Conservation (phyloP, 2,797 vertebrate species). For the Pangasius sanitwongsei region DNA sequence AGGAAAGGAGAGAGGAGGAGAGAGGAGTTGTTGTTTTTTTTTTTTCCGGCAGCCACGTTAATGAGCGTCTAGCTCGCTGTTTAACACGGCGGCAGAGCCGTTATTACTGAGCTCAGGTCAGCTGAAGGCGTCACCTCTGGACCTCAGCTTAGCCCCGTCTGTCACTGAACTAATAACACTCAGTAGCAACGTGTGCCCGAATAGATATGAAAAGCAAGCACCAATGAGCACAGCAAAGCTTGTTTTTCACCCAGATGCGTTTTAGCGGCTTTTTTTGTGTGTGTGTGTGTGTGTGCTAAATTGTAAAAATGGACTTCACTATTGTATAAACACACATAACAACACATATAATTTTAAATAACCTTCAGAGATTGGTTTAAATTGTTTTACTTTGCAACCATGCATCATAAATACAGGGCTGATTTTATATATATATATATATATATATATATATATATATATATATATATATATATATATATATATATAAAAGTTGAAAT, state of each 20-base stretch:
- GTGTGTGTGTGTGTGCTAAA: neutral
- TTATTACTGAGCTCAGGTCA: slow-evolving; percentile 63
- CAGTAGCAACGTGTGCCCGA: slow-evolving; percentile 53
- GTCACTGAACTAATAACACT: slow-evolving; percentile 66
- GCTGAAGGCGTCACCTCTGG: slow-evolving; percentile 58
- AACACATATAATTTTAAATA: neutral
- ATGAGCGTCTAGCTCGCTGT: slow-evolving; percentile 53
- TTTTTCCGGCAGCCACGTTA: slow-evolving; percentile 35
- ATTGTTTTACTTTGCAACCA: neutral
- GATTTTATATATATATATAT: too few species aligned
- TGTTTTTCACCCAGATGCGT: neutral
- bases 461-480: too few species aligned
- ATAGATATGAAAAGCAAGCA: slow-evolving; percentile 39
- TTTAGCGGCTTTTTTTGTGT: neutral
- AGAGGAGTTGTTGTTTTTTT: neutral
- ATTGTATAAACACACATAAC: neutral
- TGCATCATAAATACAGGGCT: neutral
- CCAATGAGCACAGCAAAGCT: slow-evolving; percentile 21
- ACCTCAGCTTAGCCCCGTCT: slow-evolving; percentile 58
- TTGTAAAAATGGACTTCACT: neutral
- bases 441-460: too few species aligned
- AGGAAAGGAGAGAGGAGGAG: neutral
- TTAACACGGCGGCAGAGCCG: slow-evolving; percentile 54
- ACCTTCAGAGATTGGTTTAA: neutral
- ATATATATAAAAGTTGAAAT: too few species aligned